A percentile compares a stretch with the other conserved stretches of the same genome.
These are phyloP conservation scores for Sitta carolinensis DNA, from an alignment of 2,797 vertebrate species.

Conservation along the genomic window DNA sequence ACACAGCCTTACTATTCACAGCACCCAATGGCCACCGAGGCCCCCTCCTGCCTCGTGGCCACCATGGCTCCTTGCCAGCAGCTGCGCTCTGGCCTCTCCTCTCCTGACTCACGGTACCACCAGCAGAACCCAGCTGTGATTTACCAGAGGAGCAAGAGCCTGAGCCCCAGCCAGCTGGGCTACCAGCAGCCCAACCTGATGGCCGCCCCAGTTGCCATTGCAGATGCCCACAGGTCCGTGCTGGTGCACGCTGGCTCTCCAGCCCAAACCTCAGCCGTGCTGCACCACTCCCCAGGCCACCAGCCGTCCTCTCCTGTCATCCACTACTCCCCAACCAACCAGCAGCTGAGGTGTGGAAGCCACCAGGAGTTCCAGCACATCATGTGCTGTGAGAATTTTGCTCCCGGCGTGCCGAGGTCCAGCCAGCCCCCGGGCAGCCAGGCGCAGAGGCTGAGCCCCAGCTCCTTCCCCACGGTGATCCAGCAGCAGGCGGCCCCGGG, in stretches of 20 bases:
- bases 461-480: conserved; percentile 89
- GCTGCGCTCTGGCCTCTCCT: conserved; percentile 82
- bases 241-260: conserved; percentile 91
- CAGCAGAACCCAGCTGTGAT: conserved; percentile 88
- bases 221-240: conserved; percentile 91
- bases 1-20: conserved; percentile 89
- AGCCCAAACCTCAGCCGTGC: conserved; percentile 75
- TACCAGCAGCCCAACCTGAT: conserved; percentile 82
- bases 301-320: conserved; percentile 81
- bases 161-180: conserved; percentile 82
- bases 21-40: conserved; percentile 85
- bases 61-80: conserved; percentile 92
- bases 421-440: conserved; percentile 75
- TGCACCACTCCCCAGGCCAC: conserved; percentile 69
- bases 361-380: conserved; percentile 86
- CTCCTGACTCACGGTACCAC: conserved; percentile 86
- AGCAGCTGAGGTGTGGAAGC: conserved; percentile 84
- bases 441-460: conserved; percentile 77
- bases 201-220: conserved; percentile 73
- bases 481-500: conserved; percentile 87
- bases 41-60: conserved; percentile 83
- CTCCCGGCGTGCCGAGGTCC: conserved; percentile 65
- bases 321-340: conserved; percentile 91
- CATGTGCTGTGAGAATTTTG: conserved; percentile 91
- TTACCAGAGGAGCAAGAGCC: conserved; percentile 87